Conservation (phyloP, 2,113 vertebrate genomes). For the Verasper variegatus region DNA sequence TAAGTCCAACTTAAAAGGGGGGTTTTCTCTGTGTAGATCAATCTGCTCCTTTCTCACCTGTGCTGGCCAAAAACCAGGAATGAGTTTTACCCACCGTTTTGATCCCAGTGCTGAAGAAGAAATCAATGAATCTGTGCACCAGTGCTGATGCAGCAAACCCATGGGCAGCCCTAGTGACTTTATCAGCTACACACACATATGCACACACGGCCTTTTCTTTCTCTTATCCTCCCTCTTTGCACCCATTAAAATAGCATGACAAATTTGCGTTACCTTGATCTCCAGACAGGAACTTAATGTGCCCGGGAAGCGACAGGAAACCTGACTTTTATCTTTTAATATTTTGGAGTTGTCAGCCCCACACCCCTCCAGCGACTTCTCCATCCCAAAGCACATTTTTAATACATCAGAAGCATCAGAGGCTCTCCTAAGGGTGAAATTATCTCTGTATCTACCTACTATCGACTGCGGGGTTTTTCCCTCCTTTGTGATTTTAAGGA, state of each 20-base stretch:
- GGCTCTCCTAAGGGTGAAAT: slow-evolving; percentile 8
- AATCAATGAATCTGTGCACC: slow-evolving; percentile 10
- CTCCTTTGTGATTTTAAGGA: slow-evolving; percentile 38
- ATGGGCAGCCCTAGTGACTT: neutral
- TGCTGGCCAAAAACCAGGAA: neutral
- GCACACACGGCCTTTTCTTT: neutral
- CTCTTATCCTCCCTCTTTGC: slow-evolving; percentile 3
- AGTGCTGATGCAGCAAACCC: slow-evolving; percentile 35
- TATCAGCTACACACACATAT: neutral
- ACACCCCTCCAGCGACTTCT: slow-evolving; percentile 1
- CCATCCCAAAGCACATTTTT: slow-evolving; percentile 35
- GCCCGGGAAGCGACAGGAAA: slow-evolving; percentile 31
- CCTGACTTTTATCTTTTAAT: slow-evolving; percentile 36
- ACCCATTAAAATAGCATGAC: slow-evolving; percentile 13
- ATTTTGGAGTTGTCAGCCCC: slow-evolving; percentile 3
- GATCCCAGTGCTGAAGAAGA: neutral
- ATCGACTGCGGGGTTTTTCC: neutral
- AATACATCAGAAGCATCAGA: slow-evolving; percentile 38
- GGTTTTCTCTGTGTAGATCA: too few relatives aligned
- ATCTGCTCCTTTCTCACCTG: neutral
- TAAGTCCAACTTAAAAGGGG: too few relatives aligned
- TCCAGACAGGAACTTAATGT: slow-evolving; percentile 17
- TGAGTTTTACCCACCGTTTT: slow-evolving; percentile 4
- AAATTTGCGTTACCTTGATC: slow-evolving; percentile 29
- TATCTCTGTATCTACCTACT: slow-evolving; percentile 21